phyloP scores from a whole-genome alignment of 2,888 invertebrate genomes.

The Epirrita christyi region DNA sequence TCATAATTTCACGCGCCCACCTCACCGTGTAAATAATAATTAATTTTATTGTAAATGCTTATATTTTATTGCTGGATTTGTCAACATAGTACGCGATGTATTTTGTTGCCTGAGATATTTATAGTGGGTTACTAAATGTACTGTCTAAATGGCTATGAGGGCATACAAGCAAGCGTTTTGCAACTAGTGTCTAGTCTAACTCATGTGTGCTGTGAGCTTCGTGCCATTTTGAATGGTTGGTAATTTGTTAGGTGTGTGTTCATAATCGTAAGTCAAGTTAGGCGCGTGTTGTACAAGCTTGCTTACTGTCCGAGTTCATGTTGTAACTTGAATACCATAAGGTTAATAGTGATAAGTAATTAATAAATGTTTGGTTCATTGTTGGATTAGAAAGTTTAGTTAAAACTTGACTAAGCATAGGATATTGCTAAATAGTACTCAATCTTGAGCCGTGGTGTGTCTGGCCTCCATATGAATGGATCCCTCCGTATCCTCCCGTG shows the following conservation, averaged over 20 bases:
- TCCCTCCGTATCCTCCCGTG: too few species aligned
- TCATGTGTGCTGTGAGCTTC: constrained; percentile 38
- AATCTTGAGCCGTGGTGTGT: too few species aligned
- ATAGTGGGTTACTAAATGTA: constrained; percentile 77
- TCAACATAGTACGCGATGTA: constrained; percentile 83
- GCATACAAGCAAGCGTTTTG: constrained; percentile 42
- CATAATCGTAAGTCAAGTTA: constrained; percentile 49
- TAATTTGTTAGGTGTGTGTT: constrained; percentile 51
- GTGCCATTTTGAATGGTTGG: constrained; percentile 53
- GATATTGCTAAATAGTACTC: too few species aligned
- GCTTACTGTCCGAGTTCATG: not conserved
- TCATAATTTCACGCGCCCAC: constrained; percentile 66
- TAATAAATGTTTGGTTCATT: not conserved
- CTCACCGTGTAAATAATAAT: constrained; percentile 84
- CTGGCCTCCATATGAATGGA: too few species aligned
- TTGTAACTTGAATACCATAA: not conserved
- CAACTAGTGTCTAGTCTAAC: constrained; percentile 36
- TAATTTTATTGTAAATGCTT: constrained; percentile 85
- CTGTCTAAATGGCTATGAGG: constrained; percentile 66
- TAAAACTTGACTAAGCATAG: not conserved
- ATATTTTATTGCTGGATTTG: constrained; percentile 85
- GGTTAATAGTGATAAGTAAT: not conserved
- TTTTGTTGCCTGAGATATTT: constrained; percentile 81
- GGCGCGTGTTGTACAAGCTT: constrained; percentile 41
- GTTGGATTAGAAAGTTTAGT: constrained; percentile 1